These are phyloP conservation scores for Caprella mutica DNA, from an alignment of 2,888 invertebrate species.

Conservation along the genomic window DNA sequence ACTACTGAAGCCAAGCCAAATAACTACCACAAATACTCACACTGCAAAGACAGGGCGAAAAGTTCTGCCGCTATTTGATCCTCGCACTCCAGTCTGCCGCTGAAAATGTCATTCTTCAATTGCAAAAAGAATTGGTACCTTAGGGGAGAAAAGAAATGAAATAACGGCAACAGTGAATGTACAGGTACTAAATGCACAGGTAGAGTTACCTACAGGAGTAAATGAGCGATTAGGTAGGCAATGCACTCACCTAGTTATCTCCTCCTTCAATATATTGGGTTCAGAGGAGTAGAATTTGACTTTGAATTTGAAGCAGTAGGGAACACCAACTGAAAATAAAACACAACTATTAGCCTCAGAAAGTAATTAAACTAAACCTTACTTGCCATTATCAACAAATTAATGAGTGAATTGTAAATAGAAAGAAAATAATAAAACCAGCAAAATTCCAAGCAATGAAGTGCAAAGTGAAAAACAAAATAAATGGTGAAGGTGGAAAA, in stretches of 20 bases:
- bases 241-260: slow-evolving; percentile 62
- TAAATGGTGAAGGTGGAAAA: background rate
- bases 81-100: slow-evolving; percentile 79
- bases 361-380: slow-evolving; percentile 1
- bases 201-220: background rate
- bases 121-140: slow-evolving; percentile 94
- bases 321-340: slow-evolving; percentile 72
- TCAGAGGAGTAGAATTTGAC: slow-evolving; percentile 99
- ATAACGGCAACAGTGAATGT: background rate
- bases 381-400: background rate
- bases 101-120: slow-evolving; percentile 86
- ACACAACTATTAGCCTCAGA: slow-evolving; percentile 10
- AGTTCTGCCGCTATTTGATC: slow-evolving; percentile 78
- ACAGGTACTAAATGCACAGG: background rate
- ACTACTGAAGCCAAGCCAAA: background rate
- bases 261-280: slow-evolving; percentile 90
- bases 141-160: slow-evolving; percentile 33
- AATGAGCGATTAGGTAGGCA: background rate
- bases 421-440: slow-evolving; percentile 5
- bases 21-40: slow-evolving; percentile 47
- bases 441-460: background rate
- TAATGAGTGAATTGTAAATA: slow-evolving; percentile 16
- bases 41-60: slow-evolving; percentile 84
- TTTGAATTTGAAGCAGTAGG: slow-evolving; percentile 84
- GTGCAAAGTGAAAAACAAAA: background rate